Percentiles rank a stretch among this genome's conserved stretches.
phyloP scores from a whole-genome alignment of 2,797 vertebrate species.

The Takifugu ocellatus region DNA sequence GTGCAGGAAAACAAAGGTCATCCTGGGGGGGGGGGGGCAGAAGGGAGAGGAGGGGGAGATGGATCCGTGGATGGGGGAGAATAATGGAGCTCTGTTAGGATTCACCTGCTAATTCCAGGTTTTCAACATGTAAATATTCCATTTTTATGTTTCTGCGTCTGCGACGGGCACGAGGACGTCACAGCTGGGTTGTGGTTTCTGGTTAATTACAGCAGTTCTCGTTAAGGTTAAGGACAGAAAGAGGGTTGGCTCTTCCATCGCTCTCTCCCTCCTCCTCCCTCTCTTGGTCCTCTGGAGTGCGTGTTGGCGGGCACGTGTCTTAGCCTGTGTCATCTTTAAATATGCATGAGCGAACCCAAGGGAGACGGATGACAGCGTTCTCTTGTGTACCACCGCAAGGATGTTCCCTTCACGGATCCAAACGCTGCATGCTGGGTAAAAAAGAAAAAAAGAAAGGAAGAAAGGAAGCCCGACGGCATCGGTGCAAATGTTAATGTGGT shows the following conservation, averaged over 20 bases:
- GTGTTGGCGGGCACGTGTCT: slow-evolving; percentile 1
- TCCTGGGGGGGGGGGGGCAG: too few relatives aligned
- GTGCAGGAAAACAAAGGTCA: background rate
- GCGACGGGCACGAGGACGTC: too few relatives aligned
- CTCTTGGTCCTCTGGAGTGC: background rate
- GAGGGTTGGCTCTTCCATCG: slow-evolving; percentile 4
- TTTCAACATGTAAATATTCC: too few relatives aligned
- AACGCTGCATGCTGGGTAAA: slow-evolving; percentile 30
- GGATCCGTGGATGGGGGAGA: too few relatives aligned
- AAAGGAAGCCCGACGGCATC: slow-evolving; percentile 33
- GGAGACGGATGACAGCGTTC: slow-evolving; percentile 23
- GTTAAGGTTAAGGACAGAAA: too few relatives aligned
- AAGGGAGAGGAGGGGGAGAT: too few relatives aligned
- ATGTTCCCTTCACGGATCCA: slow-evolving; percentile 31
- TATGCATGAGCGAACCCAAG: slow-evolving; percentile 8
- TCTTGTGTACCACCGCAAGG: slow-evolving; percentile 42
- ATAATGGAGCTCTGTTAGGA: too few relatives aligned
- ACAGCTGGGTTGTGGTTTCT: too few relatives aligned
- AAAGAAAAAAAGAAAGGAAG: background rate
- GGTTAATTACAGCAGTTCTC: too few relatives aligned
- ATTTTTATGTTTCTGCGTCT: too few relatives aligned
- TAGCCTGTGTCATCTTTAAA: slow-evolving; percentile 17
- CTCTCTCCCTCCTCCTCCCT: background rate
- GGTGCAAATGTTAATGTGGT: slow-evolving; percentile 49
- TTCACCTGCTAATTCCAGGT: too few relatives aligned